These are phyloP conservation scores for Dissostichus mawsoni DNA, from an alignment of 2,113 vertebrate genomes.

Conservation along the genomic window DNA sequence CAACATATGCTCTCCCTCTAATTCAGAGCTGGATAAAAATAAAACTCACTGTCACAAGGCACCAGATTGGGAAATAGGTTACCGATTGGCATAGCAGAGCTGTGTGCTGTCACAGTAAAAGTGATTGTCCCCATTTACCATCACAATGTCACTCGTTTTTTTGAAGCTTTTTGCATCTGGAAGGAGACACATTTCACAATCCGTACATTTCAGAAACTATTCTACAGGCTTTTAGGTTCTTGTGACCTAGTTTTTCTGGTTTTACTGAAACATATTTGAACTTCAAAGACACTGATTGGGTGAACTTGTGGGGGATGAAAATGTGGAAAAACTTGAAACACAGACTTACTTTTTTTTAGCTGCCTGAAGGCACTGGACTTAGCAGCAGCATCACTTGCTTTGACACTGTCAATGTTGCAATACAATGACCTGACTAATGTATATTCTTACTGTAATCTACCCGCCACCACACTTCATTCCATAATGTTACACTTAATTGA, in stretches of 20 bases:
- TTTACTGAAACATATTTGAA: constrained; percentile 2
- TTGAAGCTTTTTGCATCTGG: constrained; percentile 26
- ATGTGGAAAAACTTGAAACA: constrained; percentile 16
- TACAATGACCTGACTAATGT: constrained; percentile 16
- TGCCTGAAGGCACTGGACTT: constrained; percentile 3
- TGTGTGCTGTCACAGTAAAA: constrained; percentile 70
- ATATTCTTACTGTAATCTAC: not conserved
- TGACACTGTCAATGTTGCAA: not conserved
- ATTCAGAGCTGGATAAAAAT: constrained; percentile 83
- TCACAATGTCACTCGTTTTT: constrained; percentile 44
- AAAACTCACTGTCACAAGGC: constrained; percentile 82
- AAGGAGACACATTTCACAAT: constrained; percentile 38
- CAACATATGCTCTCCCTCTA: constrained; percentile 84
- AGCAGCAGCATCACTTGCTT: constrained; percentile 4
- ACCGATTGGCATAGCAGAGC: constrained; percentile 70
- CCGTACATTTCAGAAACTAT: constrained; percentile 5
- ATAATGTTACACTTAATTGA: no score
- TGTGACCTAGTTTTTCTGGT: constrained; percentile 4
- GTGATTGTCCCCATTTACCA: constrained; percentile 68
- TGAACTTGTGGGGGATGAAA: not conserved
- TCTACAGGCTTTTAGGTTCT: not conserved
- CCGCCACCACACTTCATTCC: no score
- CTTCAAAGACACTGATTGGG: not conserved
- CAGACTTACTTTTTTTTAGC: not conserved
- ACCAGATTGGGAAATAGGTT: constrained; percentile 87